Evolutionary conservation across 2,113 vertebrate species (phyloP), one percentile per base, ranked within the genome.

Genomic region (Chionodraco myersi): DNA sequence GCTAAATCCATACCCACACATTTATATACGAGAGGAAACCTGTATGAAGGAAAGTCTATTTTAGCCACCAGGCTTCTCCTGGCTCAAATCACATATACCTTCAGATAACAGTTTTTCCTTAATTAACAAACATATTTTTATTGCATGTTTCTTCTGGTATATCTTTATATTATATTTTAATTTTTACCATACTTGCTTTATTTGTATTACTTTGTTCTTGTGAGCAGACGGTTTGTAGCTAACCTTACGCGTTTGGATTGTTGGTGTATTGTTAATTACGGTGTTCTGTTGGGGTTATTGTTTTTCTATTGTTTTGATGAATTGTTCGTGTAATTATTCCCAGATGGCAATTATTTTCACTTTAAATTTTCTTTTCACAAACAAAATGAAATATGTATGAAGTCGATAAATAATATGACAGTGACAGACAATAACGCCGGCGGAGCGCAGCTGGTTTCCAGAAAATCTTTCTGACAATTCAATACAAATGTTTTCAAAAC

Each of bases 391-490:
- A 12, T 48, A 48, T 48, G 47, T 48, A 51, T 78, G 12, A 60
- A 83, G 47, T 9, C 41, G 44, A 51, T 30, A 41, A 41, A 41
- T 41, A 41, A 41, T 41, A 8, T 7, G 5, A 41, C 36, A 41
- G 36, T 41, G 72, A 45, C 59, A 70, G 47, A 80, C 57, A 60
- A 48, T 49, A 60, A 57, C 30, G 30, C 23, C 54, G 45, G 41
- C n/a, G 61, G 45, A 79, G 77, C n/a, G 68, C 71, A 73, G 75
- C 72, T 82, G 83, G 74, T 45, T 56, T 61, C 9, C 44, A 47
- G 34, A 78, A 62, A 77, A 54, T 21, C 10, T 34, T 75, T 41
- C 3, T n/a, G 52, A 30, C 9, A 71, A 75, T 34, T 66, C 6
- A 48, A 56, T 41, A 36, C 5, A 41, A 41, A n/a, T 0, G 0